These are phyloP conservation scores for Phalloptychus januarius DNA, from an alignment of 2,797 vertebrate genomes.

Conservation along the genomic window DNA sequence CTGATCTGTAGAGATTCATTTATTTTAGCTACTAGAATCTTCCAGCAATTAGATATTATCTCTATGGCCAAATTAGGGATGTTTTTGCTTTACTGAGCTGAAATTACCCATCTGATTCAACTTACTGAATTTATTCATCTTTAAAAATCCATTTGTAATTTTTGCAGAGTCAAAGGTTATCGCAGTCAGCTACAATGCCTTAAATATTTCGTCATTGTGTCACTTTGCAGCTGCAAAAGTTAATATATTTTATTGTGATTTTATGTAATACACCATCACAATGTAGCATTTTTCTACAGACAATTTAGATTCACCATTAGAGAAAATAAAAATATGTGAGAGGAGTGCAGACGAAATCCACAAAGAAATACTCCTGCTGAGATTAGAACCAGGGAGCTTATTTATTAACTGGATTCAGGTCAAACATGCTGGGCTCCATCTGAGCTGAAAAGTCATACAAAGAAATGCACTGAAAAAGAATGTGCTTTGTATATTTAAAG, in stretches of 20 bases:
- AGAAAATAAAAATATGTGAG: background rate
- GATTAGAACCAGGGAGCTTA: background rate
- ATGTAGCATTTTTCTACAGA: background rate
- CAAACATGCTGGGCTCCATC: background rate
- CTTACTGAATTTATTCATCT: background rate
- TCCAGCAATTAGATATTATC: background rate
- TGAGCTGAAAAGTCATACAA: background rate
- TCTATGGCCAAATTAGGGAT: background rate
- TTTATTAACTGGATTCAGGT: background rate
- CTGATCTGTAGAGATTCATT: background rate
- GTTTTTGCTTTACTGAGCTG: background rate
- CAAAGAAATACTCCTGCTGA: background rate
- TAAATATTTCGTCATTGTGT: background rate
- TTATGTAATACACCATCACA: background rate
- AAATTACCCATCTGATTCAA: background rate
- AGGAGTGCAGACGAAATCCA: background rate
- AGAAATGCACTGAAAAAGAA: background rate
- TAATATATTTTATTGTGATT: background rate
- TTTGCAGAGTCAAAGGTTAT: background rate
- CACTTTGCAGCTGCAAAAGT: background rate
- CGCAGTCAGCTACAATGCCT: background rate
- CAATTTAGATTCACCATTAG: background rate
- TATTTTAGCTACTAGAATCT: background rate
- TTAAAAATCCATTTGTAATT: background rate
- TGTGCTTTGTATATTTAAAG: background rate